Percentiles rank a stretch among this genome's conserved stretches.
Conservation (phyloP, 2,888 invertebrate genomes). For the Agriopis leucophaearia region DNA sequence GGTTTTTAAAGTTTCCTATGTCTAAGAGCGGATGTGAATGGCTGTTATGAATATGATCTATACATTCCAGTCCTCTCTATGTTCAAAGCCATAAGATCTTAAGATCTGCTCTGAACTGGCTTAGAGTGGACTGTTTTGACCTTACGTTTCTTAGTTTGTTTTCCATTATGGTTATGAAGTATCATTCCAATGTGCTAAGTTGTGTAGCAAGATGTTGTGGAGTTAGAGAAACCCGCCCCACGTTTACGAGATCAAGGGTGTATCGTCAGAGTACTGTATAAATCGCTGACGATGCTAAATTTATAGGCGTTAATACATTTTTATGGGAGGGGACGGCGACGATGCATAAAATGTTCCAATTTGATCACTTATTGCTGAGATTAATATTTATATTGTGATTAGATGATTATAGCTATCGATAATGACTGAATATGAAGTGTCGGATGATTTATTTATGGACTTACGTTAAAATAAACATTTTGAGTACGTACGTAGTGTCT, state of each 20-base stretch:
- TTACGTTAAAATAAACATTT: no score
- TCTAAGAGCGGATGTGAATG: no score
- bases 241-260: conserved; percentile 74
- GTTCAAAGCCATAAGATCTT: no score
- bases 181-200: conserved; percentile 8
- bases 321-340: conserved; percentile 67
- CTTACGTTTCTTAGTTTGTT: no score
- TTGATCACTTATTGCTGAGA: conserved; percentile 52
- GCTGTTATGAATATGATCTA: no score
- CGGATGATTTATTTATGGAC: background rate
- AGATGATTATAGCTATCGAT: conserved; percentile 44
- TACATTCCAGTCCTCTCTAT: no score
- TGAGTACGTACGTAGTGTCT: no score
- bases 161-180: background rate
- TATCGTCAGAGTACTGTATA: conserved; percentile 76
- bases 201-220: conserved; percentile 52
- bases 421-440: conserved; percentile 4
- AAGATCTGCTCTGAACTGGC: no score
- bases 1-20: no score
- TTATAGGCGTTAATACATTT: conserved; percentile 81
- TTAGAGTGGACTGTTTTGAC: no score
- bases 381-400: conserved; percentile 46
- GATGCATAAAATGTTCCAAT: conserved; percentile 64
- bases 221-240: conserved; percentile 55
- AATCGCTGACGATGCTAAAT: conserved; percentile 79